Base-by-base conservation (phyloP, 2,888 invertebrate species). In the Amblyjoppa proteus region DNA sequence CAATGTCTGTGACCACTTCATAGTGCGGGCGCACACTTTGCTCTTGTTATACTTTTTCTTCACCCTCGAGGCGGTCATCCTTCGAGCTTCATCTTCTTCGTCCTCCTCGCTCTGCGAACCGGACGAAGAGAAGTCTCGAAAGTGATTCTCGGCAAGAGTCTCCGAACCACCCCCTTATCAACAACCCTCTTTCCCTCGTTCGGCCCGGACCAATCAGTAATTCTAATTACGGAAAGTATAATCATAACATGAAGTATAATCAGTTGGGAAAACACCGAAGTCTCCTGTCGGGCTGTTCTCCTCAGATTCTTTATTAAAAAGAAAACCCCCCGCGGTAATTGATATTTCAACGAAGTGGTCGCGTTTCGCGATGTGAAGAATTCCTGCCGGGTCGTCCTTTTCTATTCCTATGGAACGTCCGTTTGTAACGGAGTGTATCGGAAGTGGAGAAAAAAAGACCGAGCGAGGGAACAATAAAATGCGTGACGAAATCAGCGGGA, bases 221-320 rank as follows among this genome's bases (percentile, higher is more conserved):
- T 91, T 91, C 89, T 91, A 90, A 91, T 91, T 91, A 90, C 88
- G 88, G 90, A 91, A 89, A 87, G 89, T 85, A 87, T 87, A 89
- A 90, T 89, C 89, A 89, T 90, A 90, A 88, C 20, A 20, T 20
- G 20, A 20, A 20, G 20, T 20, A 20, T 20, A 20, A 20, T 20
- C 78, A 71, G 77, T 80, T 81, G 81, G 79, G 84, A 88, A 88
- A 89, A 88, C 88, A 81, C 84, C 82, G 82, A 87, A 87, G 84
- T 69, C 51, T 28, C 13, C 58, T 45, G 45, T 71, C 76, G 80
- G 80, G 64, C 64, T 82, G 87, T 84, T 89, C 88, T 89, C 87
- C 84, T 89, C 88, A 84, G 83, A 86, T 77, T 86, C 81, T 88
- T 89, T 86, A 84, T 87, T 88, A 86, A 86, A 88, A 89, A 88